Evolutionary conservation across 1,140 invertebrate species (phyloP).

Genomic region (Drosophila subpulchrella): DNA sequence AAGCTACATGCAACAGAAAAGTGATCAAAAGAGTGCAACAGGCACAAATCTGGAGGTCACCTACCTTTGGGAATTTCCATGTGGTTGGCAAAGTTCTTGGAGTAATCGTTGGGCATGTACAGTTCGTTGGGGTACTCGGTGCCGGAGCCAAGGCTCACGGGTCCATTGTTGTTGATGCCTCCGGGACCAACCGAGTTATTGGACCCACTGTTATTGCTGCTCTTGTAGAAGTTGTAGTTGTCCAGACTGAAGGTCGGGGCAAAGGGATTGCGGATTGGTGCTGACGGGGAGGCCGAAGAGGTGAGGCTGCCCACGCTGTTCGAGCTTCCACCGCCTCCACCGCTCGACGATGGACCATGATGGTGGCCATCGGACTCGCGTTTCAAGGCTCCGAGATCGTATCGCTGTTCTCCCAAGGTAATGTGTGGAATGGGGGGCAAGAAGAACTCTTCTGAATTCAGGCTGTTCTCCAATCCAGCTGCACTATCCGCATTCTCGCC

Average conservation of each 20-base stretch:
- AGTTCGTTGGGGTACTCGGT: conserved; percentile 81
- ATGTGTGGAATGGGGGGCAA: conserved; percentile 82
- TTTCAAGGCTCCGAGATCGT: conserved; percentile 74
- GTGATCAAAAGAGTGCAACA: conserved; percentile 18
- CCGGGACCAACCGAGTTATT: conserved; percentile 28
- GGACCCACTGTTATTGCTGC: conserved; percentile 41
- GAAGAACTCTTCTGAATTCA: conserved; percentile 79
- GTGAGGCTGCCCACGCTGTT: conserved; percentile 20
- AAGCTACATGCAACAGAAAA: conserved; percentile 66
- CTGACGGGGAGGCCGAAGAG: conserved; percentile 37
- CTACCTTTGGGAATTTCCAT: conserved; percentile 84
- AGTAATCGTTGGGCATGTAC: conserved; percentile 81
- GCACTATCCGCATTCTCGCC: conserved; percentile 62
- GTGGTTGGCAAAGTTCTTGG: conserved; percentile 82
- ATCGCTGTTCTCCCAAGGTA: conserved; percentile 76
- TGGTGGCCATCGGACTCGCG: conserved; percentile 69
- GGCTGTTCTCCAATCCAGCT: conserved; percentile 61
- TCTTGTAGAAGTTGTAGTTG: conserved; percentile 77
- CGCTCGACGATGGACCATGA: conserved; percentile 31
- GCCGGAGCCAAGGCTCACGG: conserved; percentile 23
- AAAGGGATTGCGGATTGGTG: conserved; percentile 60
- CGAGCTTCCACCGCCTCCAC: conserved; percentile 20
- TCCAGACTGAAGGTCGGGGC: conserved; percentile 71
- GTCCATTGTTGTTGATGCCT: conserved; percentile 33
- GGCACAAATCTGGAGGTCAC: conserved; percentile 30